Evolutionary conservation across 2,797 vertebrate species (phyloP), one percentile per base, ranked within the genome.

Genomic region (Melanotaenia pygmaea): DNA sequence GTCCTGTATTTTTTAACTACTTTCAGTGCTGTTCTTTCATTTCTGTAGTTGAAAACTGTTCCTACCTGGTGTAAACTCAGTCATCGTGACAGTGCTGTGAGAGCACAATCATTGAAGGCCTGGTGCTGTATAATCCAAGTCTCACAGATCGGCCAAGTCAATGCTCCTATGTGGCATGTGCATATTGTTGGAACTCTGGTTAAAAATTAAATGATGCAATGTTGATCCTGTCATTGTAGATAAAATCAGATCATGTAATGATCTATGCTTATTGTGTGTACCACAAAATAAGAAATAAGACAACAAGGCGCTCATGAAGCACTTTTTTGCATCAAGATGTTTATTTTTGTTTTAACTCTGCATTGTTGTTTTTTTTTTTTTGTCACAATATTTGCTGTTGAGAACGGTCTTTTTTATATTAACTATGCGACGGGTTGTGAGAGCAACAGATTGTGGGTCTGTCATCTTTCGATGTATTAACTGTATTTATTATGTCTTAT

Each of bases 251-350:
- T 88, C 74, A 83, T 77, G 38, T 45, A 64, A 83, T 91, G 83
- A 85, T 86, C 78, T 57, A 67, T 81, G 77, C 86, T 86, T 84
- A 76, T 40, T 72, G 70, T 81, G 77, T 51, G 73, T 85, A 65
- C 67, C 72, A 34, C 65, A 74, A 83, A 50, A 75, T n/a, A 35
- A 77, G 37, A 79, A 60, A 65, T 76, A 61, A 86, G 69, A 87
- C 83, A 79, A 85, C 76, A 83, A 76, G 69, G 72, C 28, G 87
- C 83, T 83, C 91, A 91, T 89, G 84, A 92, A 94, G 94, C 94
- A 95, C 94, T 96, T 96, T 96, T 89, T 92, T 86, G 83, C 82
- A 83, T 89, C 86, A 74, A 91, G 84, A 93, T 90, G 84, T 89
- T 87, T 87, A 83, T 93, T 90, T 91, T 76, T 91, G 84, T 86